A percentile compares a stretch with the other conserved stretches of the same genome.
Conservation (phyloP, 1,140 invertebrate genomes). For the Ceratina calcarata region DNA sequence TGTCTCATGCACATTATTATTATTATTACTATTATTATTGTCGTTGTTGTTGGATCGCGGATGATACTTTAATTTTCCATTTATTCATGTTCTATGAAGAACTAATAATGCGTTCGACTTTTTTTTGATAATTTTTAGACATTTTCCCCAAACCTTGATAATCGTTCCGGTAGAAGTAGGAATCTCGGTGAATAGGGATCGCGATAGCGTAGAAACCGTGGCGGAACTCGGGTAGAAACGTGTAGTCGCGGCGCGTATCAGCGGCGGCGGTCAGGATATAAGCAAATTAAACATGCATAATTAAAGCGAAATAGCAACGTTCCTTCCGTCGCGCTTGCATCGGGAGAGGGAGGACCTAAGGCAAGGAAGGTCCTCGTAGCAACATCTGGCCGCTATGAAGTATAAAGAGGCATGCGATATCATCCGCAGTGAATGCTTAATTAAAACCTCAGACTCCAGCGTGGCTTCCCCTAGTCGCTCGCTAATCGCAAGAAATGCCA, state of each 20-base stretch:
- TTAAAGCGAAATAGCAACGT: slow-evolving; percentile 73
- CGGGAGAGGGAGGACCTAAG: slow-evolving; percentile 54
- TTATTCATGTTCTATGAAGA: too few species aligned
- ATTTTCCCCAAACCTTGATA: too few species aligned
- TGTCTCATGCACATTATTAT: too few species aligned
- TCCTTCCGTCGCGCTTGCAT: slow-evolving; percentile 51
- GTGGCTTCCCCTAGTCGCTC: slow-evolving; percentile 64
- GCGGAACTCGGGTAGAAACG: slow-evolving; percentile 6
- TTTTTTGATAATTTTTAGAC: too few species aligned
- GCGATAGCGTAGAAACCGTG: neutral
- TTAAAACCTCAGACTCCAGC: slow-evolving; percentile 79
- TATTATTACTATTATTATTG: too few species aligned
- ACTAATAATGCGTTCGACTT: too few species aligned
- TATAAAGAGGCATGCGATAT: slow-evolving; percentile 80
- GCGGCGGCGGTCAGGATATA: slow-evolving; percentile 61
- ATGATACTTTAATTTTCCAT: too few species aligned
- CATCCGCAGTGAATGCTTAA: slow-evolving; percentile 80
- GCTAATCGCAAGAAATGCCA: slow-evolving; percentile 75
- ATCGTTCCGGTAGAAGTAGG: neutral
- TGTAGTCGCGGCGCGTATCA: slow-evolving; percentile 44
- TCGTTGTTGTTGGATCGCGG: too few species aligned
- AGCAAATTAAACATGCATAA: slow-evolving; percentile 80
- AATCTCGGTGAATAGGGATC: neutral
- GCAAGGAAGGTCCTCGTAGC: slow-evolving; percentile 68
- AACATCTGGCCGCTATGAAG: slow-evolving; percentile 79